phyloP scores from a whole-genome alignment of 2,888 invertebrate species.

The Boloria euphrosyne region DNA sequence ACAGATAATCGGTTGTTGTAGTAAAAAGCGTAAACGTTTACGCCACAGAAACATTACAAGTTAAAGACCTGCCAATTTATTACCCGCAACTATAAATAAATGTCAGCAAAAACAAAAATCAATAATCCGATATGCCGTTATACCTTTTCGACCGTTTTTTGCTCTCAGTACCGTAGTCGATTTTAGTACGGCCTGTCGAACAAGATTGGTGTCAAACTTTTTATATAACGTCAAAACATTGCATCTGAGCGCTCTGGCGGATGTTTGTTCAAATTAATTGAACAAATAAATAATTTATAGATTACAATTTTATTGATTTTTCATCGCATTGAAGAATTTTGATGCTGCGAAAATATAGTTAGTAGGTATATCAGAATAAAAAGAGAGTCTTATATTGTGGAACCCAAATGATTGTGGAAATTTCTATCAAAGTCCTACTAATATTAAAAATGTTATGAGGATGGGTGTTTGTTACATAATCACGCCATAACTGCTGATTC shows the following conservation, averaged over 20 bases:
- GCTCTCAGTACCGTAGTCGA: constrained; percentile 17
- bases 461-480: too few relatives aligned
- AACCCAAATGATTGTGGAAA: too few relatives aligned
- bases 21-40: too few relatives aligned
- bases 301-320: not conserved
- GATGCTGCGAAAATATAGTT: too few relatives aligned
- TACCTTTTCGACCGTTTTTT: not conserved
- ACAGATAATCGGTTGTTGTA: too few relatives aligned
- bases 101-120: constrained; percentile 12
- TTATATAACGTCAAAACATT: constrained; percentile 26
- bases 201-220: constrained; percentile 23
- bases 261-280: constrained; percentile 10
- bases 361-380: too few relatives aligned
- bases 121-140: constrained; percentile 22
- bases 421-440: too few relatives aligned
- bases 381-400: too few relatives aligned
- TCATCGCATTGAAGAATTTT: not conserved
- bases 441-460: too few relatives aligned
- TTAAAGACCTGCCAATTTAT: constrained; percentile 11
- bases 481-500: too few relatives aligned
- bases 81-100: constrained; percentile 11
- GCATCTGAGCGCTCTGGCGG: constrained; percentile 12
- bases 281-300: constrained; percentile 7
- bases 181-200: not conserved
- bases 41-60: not conserved